Evolutionary conservation across 30 jellyfish, hydroid and myxozoan genomes (phyloP), one percentile per base, ranked within the genome.

Genomic region (Aurelia sp.): DNA sequence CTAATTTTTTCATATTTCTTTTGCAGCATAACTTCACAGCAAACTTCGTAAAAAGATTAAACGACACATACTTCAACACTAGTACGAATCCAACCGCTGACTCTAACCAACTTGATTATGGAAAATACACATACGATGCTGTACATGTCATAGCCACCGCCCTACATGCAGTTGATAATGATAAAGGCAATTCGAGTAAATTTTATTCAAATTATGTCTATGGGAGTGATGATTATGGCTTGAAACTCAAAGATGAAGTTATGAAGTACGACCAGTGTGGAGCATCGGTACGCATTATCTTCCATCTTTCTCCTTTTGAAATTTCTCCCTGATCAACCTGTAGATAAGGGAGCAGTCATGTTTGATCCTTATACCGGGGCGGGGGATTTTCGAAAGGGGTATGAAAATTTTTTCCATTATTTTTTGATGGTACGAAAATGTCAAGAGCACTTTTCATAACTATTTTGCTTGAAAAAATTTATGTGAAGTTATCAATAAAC

Each of bases 51-150:
- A 22, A 55, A 6, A 55, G 71, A 31, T 44, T 82, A 52, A 82
- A 82, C 73, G 38, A 74, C 31, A 82, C 92, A 33, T 82, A 60
- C 22, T 71, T 69, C 80, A 82, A 82, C 80, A 82, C 92, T 11
- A 82, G 85, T 52, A 57, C 65, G 50, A 82, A 63, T 51, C 85
- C 86, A 17, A 21, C 12, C 1, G 58, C 86, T 11, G 52, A 35
- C 38, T 0, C 72, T 5, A 63, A 66, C 48, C 75, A 58, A 74
- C 76, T 61, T 61, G 74, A 53, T 15, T 48, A 82, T 63, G 96
- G 92, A 10, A 62, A 66, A 52, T 74, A 82, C 69, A 63, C 88
- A 41, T 91, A 91, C 69, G 97, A 91, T 68, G 88, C 97, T 22
- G 76, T 91, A 5, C 38, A 62, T 4, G 87, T 82, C 3, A 91